These are phyloP conservation scores for Lithophane leautieri DNA, from an alignment of 2,888 invertebrate species.

Conservation along the genomic window DNA sequence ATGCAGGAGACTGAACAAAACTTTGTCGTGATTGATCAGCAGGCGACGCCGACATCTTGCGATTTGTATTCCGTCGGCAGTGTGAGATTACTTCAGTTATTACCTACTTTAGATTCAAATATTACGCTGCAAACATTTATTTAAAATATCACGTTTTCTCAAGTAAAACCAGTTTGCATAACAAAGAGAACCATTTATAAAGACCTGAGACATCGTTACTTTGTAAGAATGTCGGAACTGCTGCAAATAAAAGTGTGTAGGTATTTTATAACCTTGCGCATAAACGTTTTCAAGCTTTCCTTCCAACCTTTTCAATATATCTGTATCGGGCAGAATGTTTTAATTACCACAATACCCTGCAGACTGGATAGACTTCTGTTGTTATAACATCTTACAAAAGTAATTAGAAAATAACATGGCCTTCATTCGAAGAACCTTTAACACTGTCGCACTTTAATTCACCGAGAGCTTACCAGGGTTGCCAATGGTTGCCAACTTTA, in stretches of 20 bases:
- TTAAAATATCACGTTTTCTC: constrained; percentile 39
- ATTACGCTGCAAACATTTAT: constrained; percentile 32
- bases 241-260: constrained; percentile 13
- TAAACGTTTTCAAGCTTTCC: not conserved
- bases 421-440: constrained; percentile 1
- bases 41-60: not conserved
- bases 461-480: not conserved
- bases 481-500: no score
- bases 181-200: constrained; percentile 38
- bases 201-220: constrained; percentile 18
- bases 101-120: constrained; percentile 39
- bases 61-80: constrained; percentile 9
- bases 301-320: not conserved
- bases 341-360: not conserved
- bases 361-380: not conserved
- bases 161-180: constrained; percentile 27
- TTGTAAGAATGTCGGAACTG: constrained; percentile 5
- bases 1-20: not conserved
- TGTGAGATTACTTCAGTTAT: constrained; percentile 13
- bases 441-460: not conserved
- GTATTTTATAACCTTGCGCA: not conserved
- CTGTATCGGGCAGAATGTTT: not conserved
- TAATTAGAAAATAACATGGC: not conserved
- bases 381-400: not conserved
- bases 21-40: constrained; percentile 12